A percentile compares a stretch with the other conserved stretches of the same genome.
Conservation (phyloP, 2,797 vertebrate genomes). For the Anguilla pacifica region DNA sequence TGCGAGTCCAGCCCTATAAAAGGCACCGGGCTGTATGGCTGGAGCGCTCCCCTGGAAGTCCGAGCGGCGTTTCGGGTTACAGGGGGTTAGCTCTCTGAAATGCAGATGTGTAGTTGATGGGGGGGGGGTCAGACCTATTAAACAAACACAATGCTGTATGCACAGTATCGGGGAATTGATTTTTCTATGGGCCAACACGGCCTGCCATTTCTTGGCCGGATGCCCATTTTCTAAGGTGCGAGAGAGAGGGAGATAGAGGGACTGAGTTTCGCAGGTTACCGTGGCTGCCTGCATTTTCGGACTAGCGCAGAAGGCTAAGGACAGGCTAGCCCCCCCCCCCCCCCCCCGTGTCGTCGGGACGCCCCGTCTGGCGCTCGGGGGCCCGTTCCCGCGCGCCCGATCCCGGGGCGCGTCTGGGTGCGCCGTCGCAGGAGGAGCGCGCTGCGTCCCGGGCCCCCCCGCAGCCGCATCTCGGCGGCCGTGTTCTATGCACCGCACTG, state of each 20-base stretch:
- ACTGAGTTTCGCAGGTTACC: background rate
- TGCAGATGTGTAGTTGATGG: slow-evolving; percentile 43
- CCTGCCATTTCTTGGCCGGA: background rate
- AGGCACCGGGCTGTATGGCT: slow-evolving; percentile 7
- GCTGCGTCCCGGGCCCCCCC: background rate
- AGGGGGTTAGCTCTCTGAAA: slow-evolving; percentile 59
- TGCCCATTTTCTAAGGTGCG: slow-evolving; percentile 24
- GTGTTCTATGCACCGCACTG: slow-evolving; percentile 51
- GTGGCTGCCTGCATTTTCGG: background rate
- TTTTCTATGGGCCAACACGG: background rate
- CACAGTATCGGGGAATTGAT: background rate
- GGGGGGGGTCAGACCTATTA: slow-evolving; percentile 49
- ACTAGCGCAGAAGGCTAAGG: slow-evolving; percentile 8
- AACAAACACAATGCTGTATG: slow-evolving; percentile 3
- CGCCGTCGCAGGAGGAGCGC: background rate
- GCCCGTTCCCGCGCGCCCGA: no score
- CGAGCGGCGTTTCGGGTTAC: slow-evolving; percentile 13
- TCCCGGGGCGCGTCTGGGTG: background rate
- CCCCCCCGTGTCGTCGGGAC: no score
- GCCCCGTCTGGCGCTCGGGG: background rate
- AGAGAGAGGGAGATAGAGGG: no score
- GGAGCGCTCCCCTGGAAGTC: slow-evolving; percentile 4
- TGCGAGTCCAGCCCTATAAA: background rate
- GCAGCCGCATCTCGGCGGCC: slow-evolving; percentile 45
- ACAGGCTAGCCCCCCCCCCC: background rate